Conservation (phyloP, 2,113 vertebrate genomes). For the Rhabdomys dilectus region DNA sequence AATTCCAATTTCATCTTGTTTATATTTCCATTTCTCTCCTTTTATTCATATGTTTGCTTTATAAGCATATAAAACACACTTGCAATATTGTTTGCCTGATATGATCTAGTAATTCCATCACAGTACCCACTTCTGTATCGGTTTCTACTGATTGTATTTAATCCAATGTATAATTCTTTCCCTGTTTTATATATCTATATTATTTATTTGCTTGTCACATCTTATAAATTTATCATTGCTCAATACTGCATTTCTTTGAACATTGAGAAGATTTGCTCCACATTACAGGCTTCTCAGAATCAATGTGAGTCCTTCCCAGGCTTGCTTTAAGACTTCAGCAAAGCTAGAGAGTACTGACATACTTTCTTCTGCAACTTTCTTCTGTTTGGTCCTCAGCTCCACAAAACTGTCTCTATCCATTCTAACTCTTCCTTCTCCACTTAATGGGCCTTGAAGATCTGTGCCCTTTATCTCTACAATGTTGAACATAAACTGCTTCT, state of each 20-base stretch:
- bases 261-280: background rate
- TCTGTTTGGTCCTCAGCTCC: background rate
- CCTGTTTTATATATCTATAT: background rate
- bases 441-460: background rate
- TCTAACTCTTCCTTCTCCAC: background rate
- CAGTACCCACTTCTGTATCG: background rate
- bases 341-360: background rate
- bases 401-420: background rate
- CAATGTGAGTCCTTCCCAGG: background rate
- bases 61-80: background rate
- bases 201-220: background rate
- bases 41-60: background rate
- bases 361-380: background rate
- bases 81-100: background rate
- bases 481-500: background rate
- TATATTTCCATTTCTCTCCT: background rate
- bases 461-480: accelerated
- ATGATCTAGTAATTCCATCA: background rate
- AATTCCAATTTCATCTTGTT: background rate
- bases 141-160: background rate
- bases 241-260: background rate
- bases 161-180: background rate
- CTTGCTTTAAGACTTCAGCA: background rate
- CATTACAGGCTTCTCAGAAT: background rate
- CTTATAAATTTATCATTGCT: background rate